Percentiles rank a stretch among this genome's conserved stretches.
These are phyloP conservation scores for Amiota communis DNA, from an alignment of 2,888 invertebrate species.

Conservation along the genomic window DNA sequence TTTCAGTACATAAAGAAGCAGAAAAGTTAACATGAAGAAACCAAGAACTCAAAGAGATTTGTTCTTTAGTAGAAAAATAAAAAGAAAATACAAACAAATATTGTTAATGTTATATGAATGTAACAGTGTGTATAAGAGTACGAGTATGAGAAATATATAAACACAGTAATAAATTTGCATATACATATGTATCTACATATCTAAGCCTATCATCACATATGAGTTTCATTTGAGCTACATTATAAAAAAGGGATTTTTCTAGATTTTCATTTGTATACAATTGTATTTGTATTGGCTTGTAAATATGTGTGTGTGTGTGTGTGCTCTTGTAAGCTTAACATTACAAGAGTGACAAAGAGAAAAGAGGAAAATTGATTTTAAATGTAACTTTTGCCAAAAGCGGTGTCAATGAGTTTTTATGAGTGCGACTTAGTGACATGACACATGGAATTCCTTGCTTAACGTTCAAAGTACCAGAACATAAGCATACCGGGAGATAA, in stretches of 20 bases:
- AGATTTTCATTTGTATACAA: constrained; percentile 18
- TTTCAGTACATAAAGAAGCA: constrained; percentile 14
- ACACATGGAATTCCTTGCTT: constrained; percentile 4
- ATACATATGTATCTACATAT: not conserved
- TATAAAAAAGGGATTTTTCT: not conserved
- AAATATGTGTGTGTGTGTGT: too few relatives aligned
- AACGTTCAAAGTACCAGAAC: not conserved
- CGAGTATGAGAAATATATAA: too few relatives aligned
- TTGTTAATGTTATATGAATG: too few relatives aligned
- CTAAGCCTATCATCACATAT: constrained; percentile 6
- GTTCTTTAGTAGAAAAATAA: not conserved
- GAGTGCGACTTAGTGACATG: constrained; percentile 33
- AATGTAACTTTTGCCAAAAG: constrained; percentile 53
- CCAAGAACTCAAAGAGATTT: constrained; percentile 24
- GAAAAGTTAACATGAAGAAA: constrained; percentile 31
- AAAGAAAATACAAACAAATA: too few relatives aligned
- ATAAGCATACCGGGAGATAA: not conserved
- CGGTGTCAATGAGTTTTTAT: constrained; percentile 49
- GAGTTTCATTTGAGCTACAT: constrained; percentile 43
- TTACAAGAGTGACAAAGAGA: not conserved
- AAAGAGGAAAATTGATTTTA: constrained; percentile 58
- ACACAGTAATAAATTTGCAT: constrained; percentile 6
- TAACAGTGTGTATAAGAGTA: too few relatives aligned
- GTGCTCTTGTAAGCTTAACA: too few relatives aligned
- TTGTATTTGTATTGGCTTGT: too few relatives aligned